Conservation (phyloP, 2,113 vertebrate genomes). For the Rhagologus leucostigma region DNA sequence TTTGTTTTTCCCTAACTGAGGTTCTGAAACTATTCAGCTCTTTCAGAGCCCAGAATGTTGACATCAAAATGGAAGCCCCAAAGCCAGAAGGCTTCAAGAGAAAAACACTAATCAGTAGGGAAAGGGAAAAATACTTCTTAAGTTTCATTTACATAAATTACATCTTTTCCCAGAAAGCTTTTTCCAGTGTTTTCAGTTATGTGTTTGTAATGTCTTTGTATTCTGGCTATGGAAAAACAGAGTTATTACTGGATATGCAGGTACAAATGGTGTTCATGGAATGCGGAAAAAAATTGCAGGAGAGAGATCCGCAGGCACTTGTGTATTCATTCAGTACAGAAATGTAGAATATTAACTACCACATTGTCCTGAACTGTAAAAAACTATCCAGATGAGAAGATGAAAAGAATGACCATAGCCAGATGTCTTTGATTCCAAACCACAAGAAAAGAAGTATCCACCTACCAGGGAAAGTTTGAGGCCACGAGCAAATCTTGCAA, state of each 20-base stretch:
- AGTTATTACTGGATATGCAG: background rate
- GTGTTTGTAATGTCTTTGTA: background rate
- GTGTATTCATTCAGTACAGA: background rate
- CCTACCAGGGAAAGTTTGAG: background rate
- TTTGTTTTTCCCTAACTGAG: background rate
- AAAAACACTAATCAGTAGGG: background rate
- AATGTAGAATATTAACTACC: background rate
- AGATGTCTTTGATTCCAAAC: background rate
- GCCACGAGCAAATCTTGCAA: background rate
- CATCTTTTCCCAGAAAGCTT: background rate
- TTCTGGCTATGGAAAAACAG: background rate
- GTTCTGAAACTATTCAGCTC: background rate
- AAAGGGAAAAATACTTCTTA: background rate
- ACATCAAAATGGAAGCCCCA: background rate
- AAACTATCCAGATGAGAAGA: background rate
- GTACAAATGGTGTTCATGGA: background rate
- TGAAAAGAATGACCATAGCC: background rate
- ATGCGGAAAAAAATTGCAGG: background rate
- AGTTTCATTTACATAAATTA: constrained; percentile 30
- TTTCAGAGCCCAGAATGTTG: background rate
- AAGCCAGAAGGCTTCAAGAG: constrained; percentile 1
- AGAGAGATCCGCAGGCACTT: background rate
- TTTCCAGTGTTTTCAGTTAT: background rate
- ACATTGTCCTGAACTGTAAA: background rate
- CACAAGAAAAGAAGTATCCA: background rate